Evolutionary conservation across 37 sponge, comb jelly and placozoan genomes (phyloP), one percentile per base, ranked within the genome.

Genomic region (Axinella damicornis): DNA sequence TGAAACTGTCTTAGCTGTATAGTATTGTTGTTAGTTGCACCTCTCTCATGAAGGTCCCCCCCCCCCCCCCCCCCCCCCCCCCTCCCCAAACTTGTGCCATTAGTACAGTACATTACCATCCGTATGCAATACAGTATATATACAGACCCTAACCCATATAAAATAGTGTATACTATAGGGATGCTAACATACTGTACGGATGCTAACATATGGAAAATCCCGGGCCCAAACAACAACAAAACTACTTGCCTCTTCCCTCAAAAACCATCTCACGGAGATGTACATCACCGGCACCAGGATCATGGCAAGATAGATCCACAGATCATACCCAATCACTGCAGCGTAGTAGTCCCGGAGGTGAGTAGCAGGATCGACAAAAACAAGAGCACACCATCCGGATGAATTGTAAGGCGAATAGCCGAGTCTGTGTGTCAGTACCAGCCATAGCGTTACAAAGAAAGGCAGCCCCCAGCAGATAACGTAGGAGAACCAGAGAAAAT

Each of bases 321-420:
- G 6, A 46, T 92, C 92, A 38, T 84, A 79, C 0, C 81, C 92
- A 59, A 92, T 55, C 19, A 80, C 31, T 19, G 55, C 61, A 1
- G 31, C 71, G 28, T 77, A 76, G 0, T 63, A 1, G 57, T 90
- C 66, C 0, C 46, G 40, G 1, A 22, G 19, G 0, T 40, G 21
- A 0, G 71, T 53, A 34, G 60, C 25, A 9, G 46, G 46, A 9
- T 46, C 9, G 46, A 46, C 46, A 59, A 40, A 27, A 11, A 79
- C 79, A 0, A 83, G 63, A 31, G 82, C 57, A 53, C 93, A 93
- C 93, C 93, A 93, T 0, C 93, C 93, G 9, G 46, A 4, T 46
- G 90, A 81, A 64, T 85, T 77, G 37, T 74, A 78, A n/a, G 93
- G 93, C 0, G 93, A 80, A 39, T 84, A 89, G 6, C 90, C 85